phyloP scores from a whole-genome alignment of 2,888 invertebrate species.

The Himalopsyche tibetana region DNA sequence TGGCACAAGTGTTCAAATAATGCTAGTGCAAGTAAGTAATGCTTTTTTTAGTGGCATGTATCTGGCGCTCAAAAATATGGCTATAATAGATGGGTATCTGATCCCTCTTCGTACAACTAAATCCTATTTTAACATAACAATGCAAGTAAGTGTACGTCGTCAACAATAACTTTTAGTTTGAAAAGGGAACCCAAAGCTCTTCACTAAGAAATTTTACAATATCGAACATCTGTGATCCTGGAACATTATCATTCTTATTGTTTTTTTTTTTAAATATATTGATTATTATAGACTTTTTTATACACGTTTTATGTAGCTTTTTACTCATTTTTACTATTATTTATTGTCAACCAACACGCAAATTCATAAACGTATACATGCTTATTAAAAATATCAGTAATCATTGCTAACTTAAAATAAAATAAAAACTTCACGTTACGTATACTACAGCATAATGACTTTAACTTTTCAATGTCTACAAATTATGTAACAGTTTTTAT shows the following conservation, averaged over 20 bases:
- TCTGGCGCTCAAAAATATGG: not conserved
- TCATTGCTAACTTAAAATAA: no score
- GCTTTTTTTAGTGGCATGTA: conserved; percentile 11
- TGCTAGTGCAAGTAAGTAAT: not conserved
- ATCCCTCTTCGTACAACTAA: conserved; percentile 15
- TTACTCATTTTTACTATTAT: no score
- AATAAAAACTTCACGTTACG: no score
- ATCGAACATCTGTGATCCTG: conserved; percentile 24
- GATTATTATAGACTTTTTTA: no score
- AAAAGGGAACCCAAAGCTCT: conserved; percentile 28
- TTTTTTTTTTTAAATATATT: not conserved
- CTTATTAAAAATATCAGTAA: no score
- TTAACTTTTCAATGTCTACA: no score
- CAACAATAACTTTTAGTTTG: conserved; percentile 35
- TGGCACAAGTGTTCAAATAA: not conserved
- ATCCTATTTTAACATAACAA: conserved; percentile 35
- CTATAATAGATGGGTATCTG: conserved; percentile 35
- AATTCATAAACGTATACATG: no score
- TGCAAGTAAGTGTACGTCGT: conserved; percentile 21
- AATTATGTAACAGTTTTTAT: no score
- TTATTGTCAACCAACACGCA: no score
- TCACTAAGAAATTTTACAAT: conserved; percentile 33
- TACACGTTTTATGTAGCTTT: no score
- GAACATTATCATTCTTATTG: not conserved
- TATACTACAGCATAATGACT: no score